Evolutionary conservation across 2,888 invertebrate genomes (phyloP).

Genomic region (Molorchus minor): DNA sequence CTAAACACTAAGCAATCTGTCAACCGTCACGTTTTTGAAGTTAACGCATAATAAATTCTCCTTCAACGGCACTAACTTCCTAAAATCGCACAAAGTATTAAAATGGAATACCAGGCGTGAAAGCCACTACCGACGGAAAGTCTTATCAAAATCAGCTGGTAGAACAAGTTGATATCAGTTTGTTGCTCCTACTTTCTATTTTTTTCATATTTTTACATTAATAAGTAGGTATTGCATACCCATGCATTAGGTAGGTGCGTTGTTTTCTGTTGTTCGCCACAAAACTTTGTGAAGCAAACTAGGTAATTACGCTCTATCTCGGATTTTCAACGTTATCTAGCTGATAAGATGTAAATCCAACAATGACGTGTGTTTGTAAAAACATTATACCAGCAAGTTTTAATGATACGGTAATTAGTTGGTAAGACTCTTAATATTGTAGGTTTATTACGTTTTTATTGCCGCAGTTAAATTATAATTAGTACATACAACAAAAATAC

Average conservation of each 20-base stretch:
- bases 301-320: slow-evolving; percentile 17
- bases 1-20: slow-evolving; percentile 1
- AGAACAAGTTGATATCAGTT: slow-evolving; percentile 21
- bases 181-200: slow-evolving; percentile 16
- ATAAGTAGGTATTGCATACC: not conserved
- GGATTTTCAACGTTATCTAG: slow-evolving; percentile 14
- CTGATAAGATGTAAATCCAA: slow-evolving; percentile 22
- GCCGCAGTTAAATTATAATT: not conserved
- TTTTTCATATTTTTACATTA: not conserved
- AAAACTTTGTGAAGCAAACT: slow-evolving; percentile 9
- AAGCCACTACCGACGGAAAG: not conserved
- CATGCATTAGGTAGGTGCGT: not conserved
- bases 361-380: slow-evolving; percentile 19
- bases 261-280: not conserved
- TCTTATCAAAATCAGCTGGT: slow-evolving; percentile 26
- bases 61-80: slow-evolving; percentile 4
- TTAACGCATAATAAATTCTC: not conserved
- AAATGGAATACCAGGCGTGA: not conserved
- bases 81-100: slow-evolving; percentile 1
- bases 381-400: slow-evolving; percentile 11
- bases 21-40: not conserved
- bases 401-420: slow-evolving; percentile 15
- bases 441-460: not conserved
- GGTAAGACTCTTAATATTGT: not conserved
- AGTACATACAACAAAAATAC: no score